Evolutionary conservation across 2,113 vertebrate genomes (phyloP).

Genomic region (Phyllostomus discolor): DNA sequence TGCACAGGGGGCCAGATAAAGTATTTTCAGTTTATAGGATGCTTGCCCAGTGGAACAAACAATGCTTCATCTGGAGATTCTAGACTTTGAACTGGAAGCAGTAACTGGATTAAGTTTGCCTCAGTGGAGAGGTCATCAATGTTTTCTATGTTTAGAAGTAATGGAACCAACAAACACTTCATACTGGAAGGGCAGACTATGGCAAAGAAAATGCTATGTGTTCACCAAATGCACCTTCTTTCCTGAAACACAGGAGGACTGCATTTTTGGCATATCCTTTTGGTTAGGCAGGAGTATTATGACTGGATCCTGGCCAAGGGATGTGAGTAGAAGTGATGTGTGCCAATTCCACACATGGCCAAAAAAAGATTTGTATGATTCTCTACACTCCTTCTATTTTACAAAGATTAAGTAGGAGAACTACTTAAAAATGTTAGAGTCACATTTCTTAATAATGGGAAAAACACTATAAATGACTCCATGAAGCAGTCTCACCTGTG

Average conservation of each 20-base stretch:
- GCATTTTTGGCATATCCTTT: not conserved
- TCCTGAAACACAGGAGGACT: not conserved
- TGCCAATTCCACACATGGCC: not conserved
- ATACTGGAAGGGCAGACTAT: not conserved
- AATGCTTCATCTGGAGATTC: not conserved
- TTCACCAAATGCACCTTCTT: not conserved
- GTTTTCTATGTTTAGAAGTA: not conserved
- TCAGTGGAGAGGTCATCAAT: not conserved
- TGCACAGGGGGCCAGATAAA: not conserved
- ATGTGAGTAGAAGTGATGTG: not conserved
- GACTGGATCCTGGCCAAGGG: not conserved
- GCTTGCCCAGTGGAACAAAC: not conserved
- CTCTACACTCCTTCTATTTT: not conserved
- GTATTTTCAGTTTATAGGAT: not conserved
- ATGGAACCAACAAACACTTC: not conserved
- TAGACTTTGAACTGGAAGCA: not conserved
- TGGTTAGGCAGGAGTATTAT: not conserved
- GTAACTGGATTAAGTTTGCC: not conserved
- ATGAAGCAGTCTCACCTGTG: not conserved
- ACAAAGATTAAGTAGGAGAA: not conserved
- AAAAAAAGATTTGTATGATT: not conserved
- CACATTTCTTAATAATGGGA: not conserved
- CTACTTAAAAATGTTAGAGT: not conserved
- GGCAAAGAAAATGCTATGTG: not conserved
- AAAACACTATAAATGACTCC: not conserved